phyloP scores from a whole-genome alignment of 2,888 invertebrate species.

The Sycophila texana region DNA sequence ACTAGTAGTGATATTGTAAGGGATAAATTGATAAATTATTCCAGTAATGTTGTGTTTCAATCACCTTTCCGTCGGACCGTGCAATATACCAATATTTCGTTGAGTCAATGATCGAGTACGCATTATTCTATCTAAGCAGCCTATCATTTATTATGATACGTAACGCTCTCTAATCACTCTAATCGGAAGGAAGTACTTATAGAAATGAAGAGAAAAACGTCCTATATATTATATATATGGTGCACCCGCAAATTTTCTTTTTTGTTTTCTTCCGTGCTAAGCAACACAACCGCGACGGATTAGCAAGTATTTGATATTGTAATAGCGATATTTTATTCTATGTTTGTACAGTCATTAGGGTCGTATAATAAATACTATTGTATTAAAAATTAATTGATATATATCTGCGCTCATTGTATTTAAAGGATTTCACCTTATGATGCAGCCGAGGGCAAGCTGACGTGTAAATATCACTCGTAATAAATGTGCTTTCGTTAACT shows the following conservation, averaged over 20 bases:
- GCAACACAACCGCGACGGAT: constrained; percentile 22
- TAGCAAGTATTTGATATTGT: constrained; percentile 50
- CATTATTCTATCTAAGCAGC: constrained; percentile 16
- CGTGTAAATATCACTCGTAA: constrained; percentile 57
- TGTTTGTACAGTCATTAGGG: constrained; percentile 58
- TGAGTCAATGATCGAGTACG: constrained; percentile 23
- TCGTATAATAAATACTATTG: constrained; percentile 49
- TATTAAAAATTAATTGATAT: constrained; percentile 42
- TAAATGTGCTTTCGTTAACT: constrained; percentile 58
- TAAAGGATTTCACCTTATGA: constrained; percentile 43
- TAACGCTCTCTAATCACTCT: constrained; percentile 26
- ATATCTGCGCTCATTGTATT: constrained; percentile 53
- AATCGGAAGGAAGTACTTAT: constrained; percentile 25
- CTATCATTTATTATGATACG: constrained; percentile 26
- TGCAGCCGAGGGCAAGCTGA: constrained; percentile 50
- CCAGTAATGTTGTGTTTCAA: constrained; percentile 31
- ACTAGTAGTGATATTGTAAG: constrained; percentile 8
- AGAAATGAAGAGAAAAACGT: constrained; percentile 24
- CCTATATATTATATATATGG: constrained; percentile 13
- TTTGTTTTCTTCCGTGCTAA: constrained; percentile 12
- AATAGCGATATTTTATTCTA: constrained; percentile 54
- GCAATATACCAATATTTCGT: constrained; percentile 28
- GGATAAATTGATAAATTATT: constrained; percentile 38
- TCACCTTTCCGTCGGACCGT: constrained; percentile 34
- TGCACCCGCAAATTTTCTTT: constrained; percentile 7